Evolutionary conservation across 2,113 vertebrate genomes (phyloP).

Genomic region (Lonchura striata): DNA sequence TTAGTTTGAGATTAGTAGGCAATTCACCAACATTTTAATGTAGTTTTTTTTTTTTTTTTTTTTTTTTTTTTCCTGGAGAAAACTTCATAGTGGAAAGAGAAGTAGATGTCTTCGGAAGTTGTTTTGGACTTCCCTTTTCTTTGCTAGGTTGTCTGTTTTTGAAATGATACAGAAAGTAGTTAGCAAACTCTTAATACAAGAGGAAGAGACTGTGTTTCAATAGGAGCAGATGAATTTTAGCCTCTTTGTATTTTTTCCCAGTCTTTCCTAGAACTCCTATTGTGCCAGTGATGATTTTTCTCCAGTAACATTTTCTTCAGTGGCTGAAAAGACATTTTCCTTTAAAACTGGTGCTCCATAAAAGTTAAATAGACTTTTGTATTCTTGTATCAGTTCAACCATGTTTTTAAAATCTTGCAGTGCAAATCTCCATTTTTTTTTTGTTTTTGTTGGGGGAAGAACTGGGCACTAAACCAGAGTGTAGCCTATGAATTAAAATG

Average conservation of each 20-base stretch:
- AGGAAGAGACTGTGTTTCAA: not conserved
- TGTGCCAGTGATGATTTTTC: not conserved
- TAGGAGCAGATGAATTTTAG: not conserved
- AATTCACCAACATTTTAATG: not conserved
- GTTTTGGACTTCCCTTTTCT: not conserved
- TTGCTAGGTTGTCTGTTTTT: not conserved
- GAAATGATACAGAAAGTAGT: not conserved
- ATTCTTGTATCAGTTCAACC: not conserved
- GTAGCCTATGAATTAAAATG: not conserved
- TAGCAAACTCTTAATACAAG: not conserved
- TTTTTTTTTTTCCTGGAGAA: not conserved
- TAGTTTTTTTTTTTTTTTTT: not conserved
- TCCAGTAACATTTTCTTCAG: not conserved
- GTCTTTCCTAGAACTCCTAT: not conserved
- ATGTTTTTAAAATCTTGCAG: not conserved
- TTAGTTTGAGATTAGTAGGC: not conserved
- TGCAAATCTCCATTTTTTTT: not conserved
- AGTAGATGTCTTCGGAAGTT: not conserved
- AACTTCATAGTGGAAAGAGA: not conserved
- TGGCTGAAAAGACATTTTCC: not conserved
- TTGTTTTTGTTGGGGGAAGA: accelerated
- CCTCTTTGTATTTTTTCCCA: not conserved
- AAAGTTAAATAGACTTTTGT: not conserved
- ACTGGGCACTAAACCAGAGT: not conserved
- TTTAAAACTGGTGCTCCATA: not conserved